Percentiles rank a stretch among this genome's conserved stretches.
Conservation (phyloP, 2,797 vertebrate genomes). For the Cuniculus paca region DNA sequence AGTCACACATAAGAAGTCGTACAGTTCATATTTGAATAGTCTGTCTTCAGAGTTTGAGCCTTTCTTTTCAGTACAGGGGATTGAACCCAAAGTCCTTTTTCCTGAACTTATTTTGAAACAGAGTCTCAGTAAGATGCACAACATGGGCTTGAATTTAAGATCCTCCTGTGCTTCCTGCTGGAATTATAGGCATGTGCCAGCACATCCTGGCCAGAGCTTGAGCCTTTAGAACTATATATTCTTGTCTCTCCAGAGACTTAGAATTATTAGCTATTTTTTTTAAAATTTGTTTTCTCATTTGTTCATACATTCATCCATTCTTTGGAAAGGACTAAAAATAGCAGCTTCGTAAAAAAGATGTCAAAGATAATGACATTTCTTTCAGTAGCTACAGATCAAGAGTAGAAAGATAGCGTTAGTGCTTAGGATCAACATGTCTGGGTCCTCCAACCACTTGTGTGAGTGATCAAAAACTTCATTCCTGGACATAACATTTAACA, state of each 20-base stretch:
- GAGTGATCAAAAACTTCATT: neutral
- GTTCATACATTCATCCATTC: neutral
- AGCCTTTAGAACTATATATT: neutral
- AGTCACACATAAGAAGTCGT: neutral
- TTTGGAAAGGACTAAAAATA: slow-evolving; percentile 38
- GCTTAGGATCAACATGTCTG: neutral
- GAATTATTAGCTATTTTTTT: slow-evolving; percentile 18
- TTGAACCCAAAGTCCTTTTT: neutral
- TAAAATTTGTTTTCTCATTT: slow-evolving; percentile 7
- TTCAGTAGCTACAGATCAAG: neutral
- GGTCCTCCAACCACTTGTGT: neutral
- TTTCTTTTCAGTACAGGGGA: neutral
- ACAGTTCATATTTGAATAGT: neutral
- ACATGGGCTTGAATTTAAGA: neutral
- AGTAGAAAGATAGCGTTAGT: neutral
- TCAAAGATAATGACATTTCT: slow-evolving; percentile 22
- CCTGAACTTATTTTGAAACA: neutral
- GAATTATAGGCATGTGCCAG: neutral
- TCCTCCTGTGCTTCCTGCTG: neutral
- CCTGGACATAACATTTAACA: neutral
- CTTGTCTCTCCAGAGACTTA: neutral
- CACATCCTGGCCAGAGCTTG: neutral
- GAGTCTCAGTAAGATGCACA: neutral
- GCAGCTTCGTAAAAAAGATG: slow-evolving; percentile 24
- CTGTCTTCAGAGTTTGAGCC: neutral